Conservation (phyloP, 2,888 invertebrate species). For the Congeria kusceri region DNA sequence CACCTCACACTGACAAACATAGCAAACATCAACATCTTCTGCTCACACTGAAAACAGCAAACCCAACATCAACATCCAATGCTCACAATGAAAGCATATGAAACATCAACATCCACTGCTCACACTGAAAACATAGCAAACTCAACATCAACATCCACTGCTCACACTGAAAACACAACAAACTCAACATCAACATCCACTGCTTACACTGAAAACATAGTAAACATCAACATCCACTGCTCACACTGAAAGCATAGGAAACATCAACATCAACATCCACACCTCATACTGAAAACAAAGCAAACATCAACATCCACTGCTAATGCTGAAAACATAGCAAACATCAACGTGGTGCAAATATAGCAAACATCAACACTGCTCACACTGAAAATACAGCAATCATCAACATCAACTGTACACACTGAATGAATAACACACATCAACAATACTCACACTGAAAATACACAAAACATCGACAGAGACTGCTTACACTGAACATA, state of each 20-base stretch:
- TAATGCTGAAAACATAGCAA: constrained; percentile 86
- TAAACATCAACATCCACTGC: constrained; percentile 3
- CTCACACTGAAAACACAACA: constrained; percentile 88
- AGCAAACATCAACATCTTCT: too few relatives aligned
- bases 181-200: not conserved
- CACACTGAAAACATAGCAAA: not conserved
- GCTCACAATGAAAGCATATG: not conserved
- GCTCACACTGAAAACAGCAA: not conserved
- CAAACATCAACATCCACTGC: constrained; percentile 62
- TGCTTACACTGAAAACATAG: constrained; percentile 86
- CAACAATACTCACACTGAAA: not conserved
- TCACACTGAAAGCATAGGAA: too few relatives aligned
- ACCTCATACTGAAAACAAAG: not conserved
- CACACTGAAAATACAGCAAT: not conserved
- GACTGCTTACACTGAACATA: constrained; percentile 86
- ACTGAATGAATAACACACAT: constrained; percentile 83
- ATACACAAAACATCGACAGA: not conserved
- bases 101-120: not conserved
- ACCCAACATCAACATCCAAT: not conserved
- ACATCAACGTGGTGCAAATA: not conserved
- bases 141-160: not conserved
- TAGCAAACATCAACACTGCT: not conserved
- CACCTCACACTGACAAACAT: constrained; percentile 86
- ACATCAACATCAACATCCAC: not conserved
- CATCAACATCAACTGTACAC: constrained; percentile 82